Evolutionary conservation across 2,113 vertebrate genomes (phyloP).

Genomic region (Neogobius melanostomus): DNA sequence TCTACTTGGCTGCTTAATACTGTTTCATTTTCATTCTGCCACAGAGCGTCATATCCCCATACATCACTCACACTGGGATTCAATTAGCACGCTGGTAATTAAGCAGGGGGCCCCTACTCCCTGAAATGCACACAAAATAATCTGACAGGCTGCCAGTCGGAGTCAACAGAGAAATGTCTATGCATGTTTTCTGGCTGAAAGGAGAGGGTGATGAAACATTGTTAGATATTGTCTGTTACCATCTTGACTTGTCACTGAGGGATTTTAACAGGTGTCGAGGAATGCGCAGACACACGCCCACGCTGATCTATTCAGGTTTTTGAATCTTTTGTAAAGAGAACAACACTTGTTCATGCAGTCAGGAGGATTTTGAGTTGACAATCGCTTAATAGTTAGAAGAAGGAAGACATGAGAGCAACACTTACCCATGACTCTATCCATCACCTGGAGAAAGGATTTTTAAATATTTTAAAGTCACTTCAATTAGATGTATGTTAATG

Average conservation of each 20-base stretch:
- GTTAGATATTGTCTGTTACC: slow-evolving; percentile 16
- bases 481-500: no score
- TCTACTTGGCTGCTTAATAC: slow-evolving; percentile 53
- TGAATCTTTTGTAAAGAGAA: not conserved
- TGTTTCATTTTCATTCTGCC: slow-evolving; percentile 62
- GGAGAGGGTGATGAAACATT: slow-evolving; percentile 4
- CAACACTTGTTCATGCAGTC: not conserved
- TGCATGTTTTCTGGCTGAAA: not conserved
- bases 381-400: not conserved
- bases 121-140: slow-evolving; percentile 35
- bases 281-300: not conserved
- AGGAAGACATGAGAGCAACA: no score
- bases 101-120: slow-evolving; percentile 45
- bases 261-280: not conserved
- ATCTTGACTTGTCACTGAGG: slow-evolving; percentile 10
- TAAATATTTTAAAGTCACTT: no score
- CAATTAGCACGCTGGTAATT: slow-evolving; percentile 60
- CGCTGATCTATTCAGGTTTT: not conserved
- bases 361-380: not conserved
- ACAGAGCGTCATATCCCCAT: slow-evolving; percentile 34
- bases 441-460: no score
- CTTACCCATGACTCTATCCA: no score
- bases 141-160: slow-evolving; percentile 32
- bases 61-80: slow-evolving; percentile 61
- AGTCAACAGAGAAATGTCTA: not conserved